Conservation (phyloP, 2,797 vertebrate species). For the Erithacus rubecula region DNA sequence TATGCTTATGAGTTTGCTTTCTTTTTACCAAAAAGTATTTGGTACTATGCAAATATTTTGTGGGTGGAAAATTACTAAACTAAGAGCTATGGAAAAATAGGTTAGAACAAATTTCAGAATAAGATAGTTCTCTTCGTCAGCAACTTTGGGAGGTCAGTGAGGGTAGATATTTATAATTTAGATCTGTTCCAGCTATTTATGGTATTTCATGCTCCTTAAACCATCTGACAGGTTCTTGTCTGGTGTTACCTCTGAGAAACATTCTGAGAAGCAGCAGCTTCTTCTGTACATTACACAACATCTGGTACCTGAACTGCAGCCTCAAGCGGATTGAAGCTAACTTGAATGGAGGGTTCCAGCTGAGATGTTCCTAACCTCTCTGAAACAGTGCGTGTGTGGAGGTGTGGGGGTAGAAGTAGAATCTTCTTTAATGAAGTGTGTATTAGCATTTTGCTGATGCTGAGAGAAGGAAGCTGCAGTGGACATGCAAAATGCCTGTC, state of each 20-base stretch:
- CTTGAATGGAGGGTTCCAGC: background rate
- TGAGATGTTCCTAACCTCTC: background rate
- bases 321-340: too few relatives aligned
- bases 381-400: background rate
- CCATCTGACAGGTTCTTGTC: background rate
- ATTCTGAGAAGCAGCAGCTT: background rate
- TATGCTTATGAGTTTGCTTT: background rate
- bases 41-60: background rate
- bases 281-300: background rate
- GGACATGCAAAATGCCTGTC: background rate
- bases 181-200: background rate
- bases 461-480: background rate
- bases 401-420: fast-evolving
- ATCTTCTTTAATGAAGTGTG: background rate
- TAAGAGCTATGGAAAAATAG: background rate
- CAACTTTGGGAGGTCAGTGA: background rate
- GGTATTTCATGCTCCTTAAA: background rate
- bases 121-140: background rate
- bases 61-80: background rate
- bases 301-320: background rate
- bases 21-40: background rate
- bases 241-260: background rate
- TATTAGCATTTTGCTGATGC: background rate
- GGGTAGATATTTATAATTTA: background rate
- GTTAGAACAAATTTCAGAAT: background rate